A percentile compares a stretch with the other conserved stretches of the same genome.
phyloP scores from a whole-genome alignment of 2,797 vertebrate species.

The Scyliorhinus canicula region DNA sequence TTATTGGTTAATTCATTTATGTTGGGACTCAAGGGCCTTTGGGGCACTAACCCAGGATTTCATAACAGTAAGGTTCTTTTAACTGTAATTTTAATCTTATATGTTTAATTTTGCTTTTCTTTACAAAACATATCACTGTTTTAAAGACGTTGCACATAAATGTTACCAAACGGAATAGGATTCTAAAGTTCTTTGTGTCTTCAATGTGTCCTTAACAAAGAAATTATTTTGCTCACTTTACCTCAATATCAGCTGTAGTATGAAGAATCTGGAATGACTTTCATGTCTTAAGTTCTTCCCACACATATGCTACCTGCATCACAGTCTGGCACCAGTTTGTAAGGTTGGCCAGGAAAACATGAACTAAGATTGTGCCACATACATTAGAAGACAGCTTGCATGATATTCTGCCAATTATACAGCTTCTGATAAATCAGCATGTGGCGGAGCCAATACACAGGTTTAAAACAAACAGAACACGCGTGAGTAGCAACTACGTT shows the following conservation, averaged over 20 bases:
- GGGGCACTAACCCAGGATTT: too few species aligned
- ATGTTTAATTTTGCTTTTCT: too few species aligned
- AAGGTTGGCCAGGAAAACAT: neutral
- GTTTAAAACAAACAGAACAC: neutral
- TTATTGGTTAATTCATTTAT: too few species aligned
- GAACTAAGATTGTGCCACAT: neutral
- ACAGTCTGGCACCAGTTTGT: neutral
- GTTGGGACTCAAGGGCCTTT: too few species aligned
- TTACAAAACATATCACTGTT: too few species aligned
- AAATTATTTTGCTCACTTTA: neutral
- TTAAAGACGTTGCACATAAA: neutral
- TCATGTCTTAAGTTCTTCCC: neutral
- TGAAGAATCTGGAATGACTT: neutral
- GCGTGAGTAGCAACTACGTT: neutral
- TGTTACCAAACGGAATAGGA: neutral
- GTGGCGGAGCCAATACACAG: too few species aligned
- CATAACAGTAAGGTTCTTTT: too few species aligned
- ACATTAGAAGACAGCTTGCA: neutral
- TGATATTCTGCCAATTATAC: neutral
- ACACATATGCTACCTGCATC: neutral
- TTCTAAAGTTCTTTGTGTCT: neutral
- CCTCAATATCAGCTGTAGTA: neutral
- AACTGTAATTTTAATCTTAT: too few species aligned
- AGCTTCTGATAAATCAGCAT: neutral
- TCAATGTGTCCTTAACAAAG: neutral